Base-by-base conservation (phyloP, 64 coral and sea anemone species). In the Montipora cactus region DNA sequence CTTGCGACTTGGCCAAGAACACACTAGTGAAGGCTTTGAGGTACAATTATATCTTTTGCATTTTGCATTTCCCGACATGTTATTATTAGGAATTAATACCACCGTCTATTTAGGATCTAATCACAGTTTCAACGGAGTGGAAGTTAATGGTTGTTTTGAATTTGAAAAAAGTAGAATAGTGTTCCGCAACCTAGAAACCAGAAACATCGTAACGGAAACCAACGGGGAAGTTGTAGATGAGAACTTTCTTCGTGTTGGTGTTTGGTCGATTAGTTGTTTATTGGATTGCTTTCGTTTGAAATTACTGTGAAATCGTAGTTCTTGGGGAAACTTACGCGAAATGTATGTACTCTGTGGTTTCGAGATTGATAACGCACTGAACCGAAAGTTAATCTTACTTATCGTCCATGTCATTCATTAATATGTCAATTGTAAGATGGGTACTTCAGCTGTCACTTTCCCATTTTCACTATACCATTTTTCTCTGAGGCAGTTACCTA, bases 1-100 rank as follows among this genome's bases (percentile, higher is more conserved):
- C 45, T 71, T 99, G 46, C 89, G 91, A 2, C 84, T 94, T 13
- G 92, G 95, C 79, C 89, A 99, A 80, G 87, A 93, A 47, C 95
- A 96, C 85, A 83, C 95, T 0, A 94, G 81, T 59, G 95, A 92
- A 5, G 98, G 77, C n/a, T 84, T 73, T 85, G 80, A 92, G 90
- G 90, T 92, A 86, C 16, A 72, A 88, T 80, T 86, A 53, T 79
- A 68, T 64, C 55, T 22, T 67, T 62, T 88, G 25, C 73, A 70
- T 74, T 37, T 37, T 81, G 61, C 18, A 81, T 81, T 76, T 14
- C 45, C 5, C 6, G 14, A 71, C 21, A 61, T 90, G 44, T 18
- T 94, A 19, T 66, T 84, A 14, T 37, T 25, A 28, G 90, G 47
- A 11, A 62, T 14, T 81, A 52, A 74, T 47, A 19, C 71, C 67